Evolutionary conservation across 2,888 invertebrate species (phyloP).

Genomic region (Mythimna albipuncta): DNA sequence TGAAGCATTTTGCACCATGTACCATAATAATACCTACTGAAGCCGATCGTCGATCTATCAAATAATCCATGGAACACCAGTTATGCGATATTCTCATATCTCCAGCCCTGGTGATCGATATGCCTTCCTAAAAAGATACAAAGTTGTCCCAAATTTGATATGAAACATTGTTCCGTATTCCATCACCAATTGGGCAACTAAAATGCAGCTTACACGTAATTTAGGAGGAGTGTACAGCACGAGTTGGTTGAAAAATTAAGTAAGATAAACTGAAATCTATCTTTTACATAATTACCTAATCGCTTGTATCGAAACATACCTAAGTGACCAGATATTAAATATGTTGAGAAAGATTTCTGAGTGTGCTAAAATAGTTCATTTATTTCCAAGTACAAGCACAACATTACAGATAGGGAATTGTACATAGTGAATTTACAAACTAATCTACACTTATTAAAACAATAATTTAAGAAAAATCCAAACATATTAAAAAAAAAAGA

Average conservation of each 20-base stretch:
- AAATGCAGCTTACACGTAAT: slow-evolving; percentile 61
- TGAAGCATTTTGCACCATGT: slow-evolving; percentile 40
- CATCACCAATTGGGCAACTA: slow-evolving; percentile 68
- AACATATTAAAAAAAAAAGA: too few relatives aligned
- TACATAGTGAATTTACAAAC: too few relatives aligned
- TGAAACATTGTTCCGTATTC: slow-evolving; percentile 75
- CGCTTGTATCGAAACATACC: neutral
- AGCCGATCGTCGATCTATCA: slow-evolving; percentile 68
- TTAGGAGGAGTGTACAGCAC: neutral
- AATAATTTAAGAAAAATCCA: too few relatives aligned
- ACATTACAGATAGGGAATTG: too few relatives aligned
- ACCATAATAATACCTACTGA: slow-evolving; percentile 34
- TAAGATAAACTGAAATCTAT: neutral
- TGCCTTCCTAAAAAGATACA: slow-evolving; percentile 71
- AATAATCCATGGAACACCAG: slow-evolving; percentile 63
- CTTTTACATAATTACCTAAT: neutral
- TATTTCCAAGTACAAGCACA: too few relatives aligned
- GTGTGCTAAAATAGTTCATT: too few relatives aligned
- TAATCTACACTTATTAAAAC: too few relatives aligned
- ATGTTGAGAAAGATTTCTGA: too few relatives aligned
- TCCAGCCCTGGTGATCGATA: slow-evolving; percentile 70
- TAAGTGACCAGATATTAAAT: neutral
- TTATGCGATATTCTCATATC: slow-evolving; percentile 68
- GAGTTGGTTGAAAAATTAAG: neutral
- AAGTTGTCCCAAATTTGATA: slow-evolving; percentile 75